Evolutionary conservation across 2,113 vertebrate species (phyloP), one percentile per base, ranked within the genome.

Genomic region (Kryptolebias marmoratus): DNA sequence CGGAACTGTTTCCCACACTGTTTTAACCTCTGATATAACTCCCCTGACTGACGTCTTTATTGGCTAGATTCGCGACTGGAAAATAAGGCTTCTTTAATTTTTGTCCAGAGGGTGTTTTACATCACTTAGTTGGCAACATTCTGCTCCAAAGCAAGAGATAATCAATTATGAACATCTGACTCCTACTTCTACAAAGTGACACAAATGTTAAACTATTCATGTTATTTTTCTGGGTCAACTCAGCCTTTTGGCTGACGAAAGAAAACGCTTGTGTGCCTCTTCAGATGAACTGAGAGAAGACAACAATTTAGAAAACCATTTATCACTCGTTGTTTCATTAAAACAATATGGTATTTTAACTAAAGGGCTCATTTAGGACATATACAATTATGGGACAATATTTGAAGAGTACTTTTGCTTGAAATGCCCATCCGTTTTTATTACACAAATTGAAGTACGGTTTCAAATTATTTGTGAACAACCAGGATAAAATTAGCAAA

Each of bases 141-240:
- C 58, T 18, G 54, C 49, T 67, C 31, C 44, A 56, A 32, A 52
- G 42, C 49, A 68, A 87, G 50, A 75, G 55, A 32, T 27, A 22
- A 78, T 75, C 52, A 48, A 67, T 67, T 49, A 70, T 48, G 4
- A 64, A 71, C 59, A 70, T 31, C 55, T 27, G 58, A 73, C 9
- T 67, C 11, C 50, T 31, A 54, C 42, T 54, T 71, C 44, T 22
- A 31, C 58, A n/a, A 32, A 66, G 65, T 36, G 55, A 75, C 76
- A 65, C 31, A 44, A 53, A 48, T 10, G 11, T 53, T 27, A 53
- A 77, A 68, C 54, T 76, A 79, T 66, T 68, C 22, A 11, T 39
- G 57, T 45, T 3, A 4, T 71, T 79, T 75, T 42, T 56, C 55
- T 50, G 11, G 31, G 52, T 3, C 12, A 47, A 48, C 27, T 11